Base-by-base conservation (phyloP, 35 echinoderm and acorn worm species). In the Patiria miniata region DNA sequence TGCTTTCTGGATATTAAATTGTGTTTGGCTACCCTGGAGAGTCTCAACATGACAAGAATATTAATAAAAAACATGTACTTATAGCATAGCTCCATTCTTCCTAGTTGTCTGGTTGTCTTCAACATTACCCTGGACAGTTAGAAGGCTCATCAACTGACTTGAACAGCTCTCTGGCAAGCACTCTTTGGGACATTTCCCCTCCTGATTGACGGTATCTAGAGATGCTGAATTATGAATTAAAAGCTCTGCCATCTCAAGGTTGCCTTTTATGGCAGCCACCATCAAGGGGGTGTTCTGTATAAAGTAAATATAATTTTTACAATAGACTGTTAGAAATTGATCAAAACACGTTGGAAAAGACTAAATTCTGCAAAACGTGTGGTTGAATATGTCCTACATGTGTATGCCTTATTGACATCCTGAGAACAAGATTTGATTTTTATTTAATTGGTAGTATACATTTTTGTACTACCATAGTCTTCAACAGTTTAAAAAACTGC, bases 261-360 rank as follows among this genome's bases (percentile, higher is more conserved):
- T 32, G 22, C 52, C 44, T 9, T 81, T 8, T 17, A 39, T 40
- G 1, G 82, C 86, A 51, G 91, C 91, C 10, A 56, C 21, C 85
- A 93, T 93, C 52, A 93, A 52, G 34, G 91, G 83, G 33, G 80
- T 88, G 18, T 6, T 83, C 91, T 93, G 86, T 37, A 78, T 14
- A 30, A 57, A 57, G 37, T 16, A 61, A 37, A 23, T 42, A 26
- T 60, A 60, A 26, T 32, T 23, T 32, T 32, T 22, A 28, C 21
- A 34, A 73, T 23, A 30, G 34, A 34, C 34, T 0, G 26, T 73
- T 30, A 5, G 14, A 36, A 1, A 6, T 10, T 30, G 0, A 73
- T 36, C 23, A 73, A 36, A 73, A 73, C 42, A 47, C n/a, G n/a
- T n/a, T n/a, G n/a, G n/a, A n/a, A n/a, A n/a, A n/a, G n/a, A n/a